Base-by-base conservation (phyloP, 2,888 invertebrate species). In the Argyresthia goedartella region DNA sequence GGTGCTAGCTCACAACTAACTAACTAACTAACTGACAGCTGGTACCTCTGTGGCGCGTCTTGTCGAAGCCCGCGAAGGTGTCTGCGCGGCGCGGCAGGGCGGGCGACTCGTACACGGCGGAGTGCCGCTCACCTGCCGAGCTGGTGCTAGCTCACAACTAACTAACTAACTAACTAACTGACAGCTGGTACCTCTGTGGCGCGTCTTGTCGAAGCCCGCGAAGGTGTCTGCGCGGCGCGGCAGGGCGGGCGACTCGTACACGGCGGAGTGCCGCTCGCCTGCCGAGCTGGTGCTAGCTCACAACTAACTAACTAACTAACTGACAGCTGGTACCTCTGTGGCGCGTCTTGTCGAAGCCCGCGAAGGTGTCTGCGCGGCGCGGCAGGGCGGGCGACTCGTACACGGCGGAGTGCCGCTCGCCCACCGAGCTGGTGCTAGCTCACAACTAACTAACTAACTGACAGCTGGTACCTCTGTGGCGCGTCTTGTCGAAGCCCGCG, bases 51-150 rank as follows among this genome's bases (percentile, higher is more conserved):
- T 43, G 43, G n/a, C 43, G 11, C 11, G 8, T 7, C 43, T 43
- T 78, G 80, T 98, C 97, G 69, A 98, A 98, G 8, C 98, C 98
- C 1, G 97, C 97, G 80, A 98, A 98, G 4, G 98, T 98, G 82
- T 98, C 98, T 0, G 98, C 98, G 35, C 98, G 89, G 63, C 96
- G 93, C 14, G 98, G 36, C 8, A 36, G 8, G 7, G 9, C 36
- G 36, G 36, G 36, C 9, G 36, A 36, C 9, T 36, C 36, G 36
- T 36, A 36, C 36, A 9, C 36, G 36, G 9, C 36, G 7, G 9
- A 36, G 9, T 36, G 95, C 52, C 95, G n/a, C n/a, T n/a, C n/a
- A n/a, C 97, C 97, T 0, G 95, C 97, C 33, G 97, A 97, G 77
- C 96, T 97, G 14, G 96, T 94, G 71, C 97, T 97, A 97, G 88